Percentiles rank a stretch among this genome's conserved stretches.
These are phyloP conservation scores for Harmothoe impar DNA, from an alignment of 2,888 invertebrate species.

Conservation along the genomic window DNA sequence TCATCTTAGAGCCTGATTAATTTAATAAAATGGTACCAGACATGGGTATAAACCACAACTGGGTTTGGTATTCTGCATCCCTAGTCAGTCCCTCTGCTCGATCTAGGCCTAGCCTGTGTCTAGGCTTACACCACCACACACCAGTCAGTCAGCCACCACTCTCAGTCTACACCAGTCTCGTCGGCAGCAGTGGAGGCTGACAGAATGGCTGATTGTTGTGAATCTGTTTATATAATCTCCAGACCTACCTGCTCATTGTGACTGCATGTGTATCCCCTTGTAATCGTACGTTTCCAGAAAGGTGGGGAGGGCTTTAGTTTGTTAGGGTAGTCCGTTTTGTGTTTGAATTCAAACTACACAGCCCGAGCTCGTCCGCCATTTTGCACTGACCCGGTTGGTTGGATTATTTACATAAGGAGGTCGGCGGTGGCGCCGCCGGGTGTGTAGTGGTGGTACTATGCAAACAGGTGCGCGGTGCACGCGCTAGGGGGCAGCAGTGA, in stretches of 20 bases:
- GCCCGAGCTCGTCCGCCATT: slow-evolving; percentile 52
- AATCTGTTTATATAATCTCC: neutral
- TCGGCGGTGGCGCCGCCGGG: neutral
- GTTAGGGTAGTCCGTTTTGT: slow-evolving; percentile 50
- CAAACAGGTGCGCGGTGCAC: no score
- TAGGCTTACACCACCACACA: no score
- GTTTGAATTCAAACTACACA: slow-evolving; percentile 48
- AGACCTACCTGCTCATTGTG: slow-evolving; percentile 51
- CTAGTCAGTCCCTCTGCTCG: no score
- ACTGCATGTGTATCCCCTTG: slow-evolving; percentile 7
- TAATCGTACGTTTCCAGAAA: slow-evolving; percentile 36
- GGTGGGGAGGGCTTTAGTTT: slow-evolving; percentile 7
- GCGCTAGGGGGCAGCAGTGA: no score
- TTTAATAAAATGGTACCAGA: no score
- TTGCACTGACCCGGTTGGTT: slow-evolving; percentile 35
- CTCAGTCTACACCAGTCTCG: no score
- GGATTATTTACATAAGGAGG: slow-evolving; percentile 57
- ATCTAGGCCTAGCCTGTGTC: no score
- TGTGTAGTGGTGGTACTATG: no score
- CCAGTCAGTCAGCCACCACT: no score
- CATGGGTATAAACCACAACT: no score
- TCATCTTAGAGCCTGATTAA: no score
- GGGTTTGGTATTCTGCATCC: no score
- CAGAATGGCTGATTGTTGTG: neutral
- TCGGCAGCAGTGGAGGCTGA: neutral